These are phyloP conservation scores for Catharus fuscescens DNA, from an alignment of 2,113 vertebrate genomes.

Conservation along the genomic window DNA sequence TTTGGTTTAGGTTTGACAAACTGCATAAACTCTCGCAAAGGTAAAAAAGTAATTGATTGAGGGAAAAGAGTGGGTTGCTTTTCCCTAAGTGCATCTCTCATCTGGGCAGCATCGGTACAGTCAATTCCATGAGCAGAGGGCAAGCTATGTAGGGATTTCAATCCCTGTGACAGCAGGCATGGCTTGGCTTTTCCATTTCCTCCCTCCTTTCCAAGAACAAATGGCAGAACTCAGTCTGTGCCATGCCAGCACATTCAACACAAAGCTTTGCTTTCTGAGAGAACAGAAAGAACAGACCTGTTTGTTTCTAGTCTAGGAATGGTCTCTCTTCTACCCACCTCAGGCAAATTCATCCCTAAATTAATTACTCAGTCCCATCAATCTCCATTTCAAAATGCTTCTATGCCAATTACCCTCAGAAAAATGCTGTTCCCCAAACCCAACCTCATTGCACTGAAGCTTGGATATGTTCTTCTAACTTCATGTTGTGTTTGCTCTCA, in stretches of 20 bases:
- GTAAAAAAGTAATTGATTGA: neutral
- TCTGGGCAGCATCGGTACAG: neutral
- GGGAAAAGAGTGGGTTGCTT: neutral
- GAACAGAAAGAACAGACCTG: neutral
- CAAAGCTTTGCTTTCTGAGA: neutral
- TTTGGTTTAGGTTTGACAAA: neutral
- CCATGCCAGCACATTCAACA: fast-evolving
- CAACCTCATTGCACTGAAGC: neutral
- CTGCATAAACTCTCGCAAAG: neutral
- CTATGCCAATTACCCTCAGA: neutral
- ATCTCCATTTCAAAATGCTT: neutral
- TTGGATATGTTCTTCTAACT: neutral
- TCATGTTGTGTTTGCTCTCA: neutral
- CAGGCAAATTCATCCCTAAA: neutral
- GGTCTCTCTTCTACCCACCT: neutral
- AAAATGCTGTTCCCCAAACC: neutral
- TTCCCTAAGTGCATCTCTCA: neutral
- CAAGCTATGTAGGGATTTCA: neutral
- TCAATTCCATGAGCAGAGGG: fast-evolving
- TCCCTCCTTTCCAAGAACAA: neutral
- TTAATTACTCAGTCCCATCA: neutral
- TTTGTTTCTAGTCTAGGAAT: neutral
- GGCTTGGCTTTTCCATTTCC: neutral
- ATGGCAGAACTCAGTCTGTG: neutral
- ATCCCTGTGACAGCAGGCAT: neutral